Conservation (phyloP, 2,113 vertebrate species). For the Gallinago paraguaiae region DNA sequence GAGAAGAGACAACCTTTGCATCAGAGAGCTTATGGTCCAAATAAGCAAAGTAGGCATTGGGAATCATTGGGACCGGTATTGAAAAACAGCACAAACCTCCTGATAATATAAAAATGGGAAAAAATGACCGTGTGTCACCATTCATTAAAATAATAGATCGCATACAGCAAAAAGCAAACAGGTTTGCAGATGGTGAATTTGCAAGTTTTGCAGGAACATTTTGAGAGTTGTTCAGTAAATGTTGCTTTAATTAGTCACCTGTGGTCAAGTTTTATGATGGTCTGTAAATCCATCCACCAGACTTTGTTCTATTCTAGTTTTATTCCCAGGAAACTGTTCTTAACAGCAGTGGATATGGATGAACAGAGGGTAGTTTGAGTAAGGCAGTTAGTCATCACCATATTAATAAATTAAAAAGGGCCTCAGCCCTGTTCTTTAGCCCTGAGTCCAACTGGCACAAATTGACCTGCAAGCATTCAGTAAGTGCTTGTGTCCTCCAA, state of each 20-base stretch:
- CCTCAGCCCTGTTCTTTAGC: neutral
- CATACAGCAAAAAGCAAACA: neutral
- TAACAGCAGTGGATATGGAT: neutral
- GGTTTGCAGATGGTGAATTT: neutral
- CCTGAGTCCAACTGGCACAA: neutral
- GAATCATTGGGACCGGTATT: neutral
- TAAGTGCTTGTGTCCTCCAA: neutral
- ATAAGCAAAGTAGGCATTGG: neutral
- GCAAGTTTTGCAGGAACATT: neutral
- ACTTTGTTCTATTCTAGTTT: neutral
- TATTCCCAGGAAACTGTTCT: neutral
- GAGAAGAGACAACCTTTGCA: neutral
- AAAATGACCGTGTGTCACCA: rapidly evolving
- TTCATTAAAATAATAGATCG: neutral
- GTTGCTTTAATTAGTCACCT: neutral
- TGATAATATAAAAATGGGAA: neutral
- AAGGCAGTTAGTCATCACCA: neutral
- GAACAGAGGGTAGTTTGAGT: neutral
- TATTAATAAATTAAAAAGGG: neutral
- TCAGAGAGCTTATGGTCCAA: neutral
- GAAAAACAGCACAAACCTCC: neutral
- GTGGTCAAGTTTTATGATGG: neutral
- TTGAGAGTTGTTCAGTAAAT: neutral
- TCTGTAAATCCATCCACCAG: neutral
- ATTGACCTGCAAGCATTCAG: neutral